phyloP scores from a whole-genome alignment of 2,113 vertebrate species.

The Meleagris gallopavo region DNA sequence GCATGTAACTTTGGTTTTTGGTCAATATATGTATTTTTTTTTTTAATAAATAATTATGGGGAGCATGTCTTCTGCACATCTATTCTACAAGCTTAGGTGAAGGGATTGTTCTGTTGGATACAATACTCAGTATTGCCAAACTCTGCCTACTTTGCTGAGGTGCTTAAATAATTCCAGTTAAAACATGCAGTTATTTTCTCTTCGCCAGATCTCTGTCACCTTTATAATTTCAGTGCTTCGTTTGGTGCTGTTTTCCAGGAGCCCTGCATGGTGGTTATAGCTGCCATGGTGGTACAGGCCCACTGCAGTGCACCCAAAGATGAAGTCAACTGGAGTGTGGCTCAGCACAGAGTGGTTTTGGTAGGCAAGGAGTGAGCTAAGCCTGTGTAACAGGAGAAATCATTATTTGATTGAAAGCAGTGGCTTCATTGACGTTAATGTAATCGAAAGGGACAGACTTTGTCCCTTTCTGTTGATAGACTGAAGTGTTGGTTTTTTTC shows the following conservation, averaged over 20 bases:
- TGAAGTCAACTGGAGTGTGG: background rate
- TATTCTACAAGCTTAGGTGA: background rate
- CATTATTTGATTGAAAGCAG: fast-evolving
- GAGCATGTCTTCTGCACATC: background rate
- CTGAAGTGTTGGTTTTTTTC: background rate
- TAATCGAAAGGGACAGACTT: background rate
- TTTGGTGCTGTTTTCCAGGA: background rate
- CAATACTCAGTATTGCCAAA: background rate
- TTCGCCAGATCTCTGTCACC: background rate
- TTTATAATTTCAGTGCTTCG: background rate
- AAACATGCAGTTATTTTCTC: background rate
- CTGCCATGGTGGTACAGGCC: background rate
- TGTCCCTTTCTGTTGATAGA: background rate
- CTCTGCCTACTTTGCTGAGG: background rate
- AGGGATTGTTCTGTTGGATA: fast-evolving
- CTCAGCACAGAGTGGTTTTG: background rate
- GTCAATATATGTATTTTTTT: background rate
- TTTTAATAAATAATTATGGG: background rate
- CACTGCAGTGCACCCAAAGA: background rate
- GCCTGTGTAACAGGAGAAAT: background rate
- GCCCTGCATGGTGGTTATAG: background rate
- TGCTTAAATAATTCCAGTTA: background rate
- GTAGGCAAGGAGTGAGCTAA: background rate
- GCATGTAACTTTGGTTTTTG: fast-evolving
- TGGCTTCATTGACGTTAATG: background rate